phyloP scores from a whole-genome alignment of 2,797 vertebrate species.

The Trichosurus vulpecula region DNA sequence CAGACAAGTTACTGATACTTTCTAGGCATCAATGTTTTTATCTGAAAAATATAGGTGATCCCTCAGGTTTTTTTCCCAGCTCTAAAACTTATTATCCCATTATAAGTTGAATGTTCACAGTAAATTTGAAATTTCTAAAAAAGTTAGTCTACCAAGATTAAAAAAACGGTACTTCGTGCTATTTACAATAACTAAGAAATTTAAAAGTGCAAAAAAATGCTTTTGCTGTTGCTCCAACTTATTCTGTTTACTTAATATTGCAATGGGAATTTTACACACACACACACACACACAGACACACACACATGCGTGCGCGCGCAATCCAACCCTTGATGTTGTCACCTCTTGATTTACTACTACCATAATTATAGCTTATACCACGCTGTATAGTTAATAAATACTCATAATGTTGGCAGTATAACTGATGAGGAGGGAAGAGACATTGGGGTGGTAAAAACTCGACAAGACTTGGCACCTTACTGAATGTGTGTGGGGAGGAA shows the following conservation, averaged over 20 bases:
- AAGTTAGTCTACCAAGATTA: neutral
- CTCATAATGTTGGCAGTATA: neutral
- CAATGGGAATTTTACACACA: too few species aligned
- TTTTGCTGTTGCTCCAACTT: neutral
- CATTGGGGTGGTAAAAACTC: neutral
- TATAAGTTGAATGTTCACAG: neutral
- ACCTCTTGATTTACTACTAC: neutral
- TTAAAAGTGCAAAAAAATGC: neutral
- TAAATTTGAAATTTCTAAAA: neutral
- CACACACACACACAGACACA: too few species aligned
- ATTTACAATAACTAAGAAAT: too few species aligned
- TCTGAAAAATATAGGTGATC: neutral
- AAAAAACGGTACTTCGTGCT: neutral
- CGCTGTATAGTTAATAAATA: neutral
- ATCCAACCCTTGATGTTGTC: neutral
- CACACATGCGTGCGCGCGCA: too few species aligned
- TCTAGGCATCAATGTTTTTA: neutral
- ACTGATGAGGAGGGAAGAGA: neutral
- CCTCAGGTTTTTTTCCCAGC: neutral
- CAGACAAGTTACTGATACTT: neutral
- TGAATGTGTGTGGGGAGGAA: neutral
- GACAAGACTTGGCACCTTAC: neutral
- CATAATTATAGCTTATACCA: neutral
- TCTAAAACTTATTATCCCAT: neutral
- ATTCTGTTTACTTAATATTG: neutral